phyloP scores from a whole-genome alignment of 2,797 vertebrate genomes.

The Erpetoichthys calabaricus region DNA sequence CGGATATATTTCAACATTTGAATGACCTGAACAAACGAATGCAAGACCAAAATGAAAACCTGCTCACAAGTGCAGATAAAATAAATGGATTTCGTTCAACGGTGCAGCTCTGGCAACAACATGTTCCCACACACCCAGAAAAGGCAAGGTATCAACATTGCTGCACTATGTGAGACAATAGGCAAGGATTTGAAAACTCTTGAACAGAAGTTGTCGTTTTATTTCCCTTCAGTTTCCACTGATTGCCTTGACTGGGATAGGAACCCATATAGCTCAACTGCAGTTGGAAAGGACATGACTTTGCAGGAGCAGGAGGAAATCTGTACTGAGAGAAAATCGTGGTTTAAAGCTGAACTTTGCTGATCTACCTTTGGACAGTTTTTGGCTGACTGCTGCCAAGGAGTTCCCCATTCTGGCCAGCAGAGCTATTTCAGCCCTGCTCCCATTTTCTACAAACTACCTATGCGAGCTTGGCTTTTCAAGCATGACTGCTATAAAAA shows the following conservation, averaged over 20 bases:
- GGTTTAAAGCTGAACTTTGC: slow-evolving; percentile 20
- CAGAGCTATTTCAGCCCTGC: too few relatives aligned
- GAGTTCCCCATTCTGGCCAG: slow-evolving; percentile 15
- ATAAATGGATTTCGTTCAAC: too few relatives aligned
- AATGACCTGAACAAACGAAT: too few relatives aligned
- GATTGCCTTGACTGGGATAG: slow-evolving; percentile 19
- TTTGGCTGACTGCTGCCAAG: slow-evolving; percentile 17
- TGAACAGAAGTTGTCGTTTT: slow-evolving; percentile 20
- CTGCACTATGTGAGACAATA: slow-evolving; percentile 20
- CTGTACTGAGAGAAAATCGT: slow-evolving; percentile 19
- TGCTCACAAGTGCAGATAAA: too few relatives aligned
- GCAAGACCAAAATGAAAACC: too few relatives aligned
- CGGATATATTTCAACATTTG: too few relatives aligned
- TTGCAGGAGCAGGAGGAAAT: slow-evolving; percentile 19
- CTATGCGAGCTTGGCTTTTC: slow-evolving; percentile 13
- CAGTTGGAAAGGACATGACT: slow-evolving; percentile 16
- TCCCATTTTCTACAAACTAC: too few relatives aligned
- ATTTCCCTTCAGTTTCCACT: slow-evolving; percentile 14
- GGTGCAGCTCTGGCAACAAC: slow-evolving; percentile 20
- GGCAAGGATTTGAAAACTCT: slow-evolving; percentile 22
- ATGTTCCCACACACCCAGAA: slow-evolving; percentile 19
- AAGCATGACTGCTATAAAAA: slow-evolving; percentile 16
- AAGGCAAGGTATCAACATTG: slow-evolving; percentile 14
- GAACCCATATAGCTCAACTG: slow-evolving; percentile 14
- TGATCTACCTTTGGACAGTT: slow-evolving; percentile 23